Conservation (phyloP, 2,797 vertebrate genomes). For the Enteromius thamalakanensis region DNA sequence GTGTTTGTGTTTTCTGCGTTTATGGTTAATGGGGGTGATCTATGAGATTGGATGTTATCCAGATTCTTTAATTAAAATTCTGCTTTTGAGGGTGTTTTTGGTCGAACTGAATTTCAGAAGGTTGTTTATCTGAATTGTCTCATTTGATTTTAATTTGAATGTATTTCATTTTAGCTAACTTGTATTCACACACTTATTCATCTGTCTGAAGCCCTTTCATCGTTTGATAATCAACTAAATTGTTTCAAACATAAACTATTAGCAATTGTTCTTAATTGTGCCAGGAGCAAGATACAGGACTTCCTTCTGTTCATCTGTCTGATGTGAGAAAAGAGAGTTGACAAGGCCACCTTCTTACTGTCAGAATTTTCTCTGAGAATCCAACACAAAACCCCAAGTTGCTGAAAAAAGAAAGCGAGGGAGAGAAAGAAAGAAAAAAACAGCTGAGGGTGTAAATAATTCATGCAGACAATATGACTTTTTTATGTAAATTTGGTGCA, state of each 20-base stretch:
- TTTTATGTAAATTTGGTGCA: constrained; percentile 99
- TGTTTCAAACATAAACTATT: neutral
- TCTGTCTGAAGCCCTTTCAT: neutral
- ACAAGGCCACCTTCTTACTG: constrained; percentile 87
- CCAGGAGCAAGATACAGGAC: constrained; percentile 22
- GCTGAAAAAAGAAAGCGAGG: constrained; percentile 62
- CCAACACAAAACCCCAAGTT: constrained; percentile 88
- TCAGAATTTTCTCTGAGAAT: constrained; percentile 93
- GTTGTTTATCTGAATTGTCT: neutral
- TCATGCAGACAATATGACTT: constrained; percentile 99
- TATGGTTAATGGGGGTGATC: constrained; percentile 11
- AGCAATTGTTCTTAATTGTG: constrained; percentile 64
- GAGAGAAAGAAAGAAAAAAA: constrained; percentile 80
- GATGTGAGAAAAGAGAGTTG: constrained; percentile 54
- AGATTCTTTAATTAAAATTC: neutral
- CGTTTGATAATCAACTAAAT: neutral
- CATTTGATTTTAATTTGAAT: neutral
- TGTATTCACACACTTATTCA: neutral
- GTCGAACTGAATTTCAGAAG: neutral
- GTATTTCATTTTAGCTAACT: neutral
- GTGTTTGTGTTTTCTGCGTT: constrained; percentile 63
- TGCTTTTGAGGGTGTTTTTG: neutral
- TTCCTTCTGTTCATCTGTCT: constrained; percentile 47
- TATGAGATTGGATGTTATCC: constrained; percentile 4
- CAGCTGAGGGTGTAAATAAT: constrained; percentile 99